Percentiles rank a stretch among this genome's conserved stretches.
These are phyloP conservation scores for Catharus ustulatus DNA, from an alignment of 2,797 vertebrate species.

Conservation along the genomic window DNA sequence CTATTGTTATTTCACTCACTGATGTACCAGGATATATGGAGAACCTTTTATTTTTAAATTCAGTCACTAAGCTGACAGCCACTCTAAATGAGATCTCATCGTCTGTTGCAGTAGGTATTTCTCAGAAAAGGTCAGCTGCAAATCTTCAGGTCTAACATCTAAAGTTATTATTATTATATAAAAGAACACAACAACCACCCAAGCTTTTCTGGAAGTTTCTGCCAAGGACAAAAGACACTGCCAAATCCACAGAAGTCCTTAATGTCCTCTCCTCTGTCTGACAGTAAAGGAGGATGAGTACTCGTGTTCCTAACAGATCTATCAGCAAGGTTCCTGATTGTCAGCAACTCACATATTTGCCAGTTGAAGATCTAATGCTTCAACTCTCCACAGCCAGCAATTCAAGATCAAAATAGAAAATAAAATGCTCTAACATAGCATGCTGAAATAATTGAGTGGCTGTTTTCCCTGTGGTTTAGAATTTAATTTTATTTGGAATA, in stretches of 20 bases:
- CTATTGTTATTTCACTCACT: neutral
- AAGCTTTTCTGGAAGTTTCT: neutral
- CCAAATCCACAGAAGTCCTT: neutral
- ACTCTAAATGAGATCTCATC: neutral
- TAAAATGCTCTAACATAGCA: neutral
- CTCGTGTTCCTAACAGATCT: neutral
- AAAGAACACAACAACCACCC: neutral
- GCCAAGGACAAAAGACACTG: neutral
- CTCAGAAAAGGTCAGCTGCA: constrained; percentile 25
- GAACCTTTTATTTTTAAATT: constrained; percentile 29
- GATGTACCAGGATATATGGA: neutral
- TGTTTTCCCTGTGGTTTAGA: neutral
- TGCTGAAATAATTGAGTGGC: neutral
- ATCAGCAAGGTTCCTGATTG: neutral
- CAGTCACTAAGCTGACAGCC: neutral
- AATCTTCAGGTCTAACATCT: neutral
- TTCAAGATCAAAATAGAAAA: neutral
- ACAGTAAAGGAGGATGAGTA: neutral
- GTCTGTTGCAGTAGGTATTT: neutral
- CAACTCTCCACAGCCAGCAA: neutral
- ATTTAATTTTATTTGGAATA: neutral
- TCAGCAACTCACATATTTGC: neutral
- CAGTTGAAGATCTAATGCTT: neutral
- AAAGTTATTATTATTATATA: neutral
- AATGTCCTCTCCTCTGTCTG: neutral